A percentile compares a stretch with the other conserved stretches of the same genome.
Conservation (phyloP, 1,140 invertebrate species). For the Neoseiulus cucumeris region DNA sequence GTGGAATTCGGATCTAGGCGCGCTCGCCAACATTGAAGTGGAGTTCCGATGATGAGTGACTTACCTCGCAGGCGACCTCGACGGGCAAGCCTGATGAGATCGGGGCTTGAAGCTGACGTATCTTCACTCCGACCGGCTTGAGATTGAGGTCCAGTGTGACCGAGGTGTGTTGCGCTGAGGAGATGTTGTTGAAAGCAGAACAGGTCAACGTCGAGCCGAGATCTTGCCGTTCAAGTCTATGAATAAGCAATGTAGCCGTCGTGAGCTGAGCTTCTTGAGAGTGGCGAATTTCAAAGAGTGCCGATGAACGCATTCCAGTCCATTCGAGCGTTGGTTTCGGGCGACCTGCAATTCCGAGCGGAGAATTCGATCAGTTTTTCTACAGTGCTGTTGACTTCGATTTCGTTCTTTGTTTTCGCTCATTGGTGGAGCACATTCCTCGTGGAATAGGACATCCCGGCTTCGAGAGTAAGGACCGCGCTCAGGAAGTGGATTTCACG, state of each 20-base stretch:
- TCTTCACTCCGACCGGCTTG: conserved; percentile 3
- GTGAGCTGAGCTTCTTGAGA: conserved; percentile 6
- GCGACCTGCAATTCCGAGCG: neutral
- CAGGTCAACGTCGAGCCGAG: conserved; percentile 6
- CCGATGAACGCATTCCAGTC: conserved; percentile 1
- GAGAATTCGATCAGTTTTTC: no score
- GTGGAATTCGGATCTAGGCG: no score
- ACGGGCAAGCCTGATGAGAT: neutral
- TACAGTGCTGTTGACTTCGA: no score
- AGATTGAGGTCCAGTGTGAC: conserved; percentile 2
- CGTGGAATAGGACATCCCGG: no score
- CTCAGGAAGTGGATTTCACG: no score
- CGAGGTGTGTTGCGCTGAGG: conserved; percentile 1
- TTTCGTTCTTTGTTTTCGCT: no score
- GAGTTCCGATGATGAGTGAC: neutral
- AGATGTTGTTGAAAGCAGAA: conserved; percentile 5
- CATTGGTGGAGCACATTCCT: no score
- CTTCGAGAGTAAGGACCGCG: no score
- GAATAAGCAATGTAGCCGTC: neutral
- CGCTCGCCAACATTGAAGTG: neutral
- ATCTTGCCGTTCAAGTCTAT: neutral
- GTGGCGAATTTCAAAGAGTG: conserved; percentile 1
- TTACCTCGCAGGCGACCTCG: conserved; percentile 2
- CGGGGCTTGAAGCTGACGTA: neutral
- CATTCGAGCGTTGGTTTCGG: conserved; percentile 2